Conservation (phyloP, 2,797 vertebrate species). For the Chanos chanos region DNA sequence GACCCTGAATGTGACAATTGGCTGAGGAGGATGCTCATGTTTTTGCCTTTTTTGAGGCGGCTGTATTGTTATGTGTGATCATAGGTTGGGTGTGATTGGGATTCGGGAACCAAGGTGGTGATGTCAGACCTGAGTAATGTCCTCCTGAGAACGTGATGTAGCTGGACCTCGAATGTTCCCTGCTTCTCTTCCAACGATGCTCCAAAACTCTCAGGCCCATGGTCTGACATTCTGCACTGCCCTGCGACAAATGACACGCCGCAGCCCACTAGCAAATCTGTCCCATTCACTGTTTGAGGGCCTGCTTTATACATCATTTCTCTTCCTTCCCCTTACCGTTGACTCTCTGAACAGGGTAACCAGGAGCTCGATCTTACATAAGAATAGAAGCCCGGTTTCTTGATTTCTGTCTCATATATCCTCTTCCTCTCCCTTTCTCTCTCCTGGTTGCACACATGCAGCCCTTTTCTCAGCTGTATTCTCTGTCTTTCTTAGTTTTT, state of each 20-base stretch:
- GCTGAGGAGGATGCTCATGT: too few species aligned
- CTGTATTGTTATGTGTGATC: too few species aligned
- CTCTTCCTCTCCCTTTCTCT: neutral
- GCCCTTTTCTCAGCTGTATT: neutral
- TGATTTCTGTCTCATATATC: neutral
- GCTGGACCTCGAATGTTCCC: neutral
- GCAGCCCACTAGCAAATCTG: constrained; percentile 19
- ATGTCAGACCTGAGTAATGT: constrained; percentile 62
- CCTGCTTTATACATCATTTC: constrained; percentile 8
- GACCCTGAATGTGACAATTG: too few species aligned
- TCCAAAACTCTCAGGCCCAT: neutral
- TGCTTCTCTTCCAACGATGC: constrained; percentile 9
- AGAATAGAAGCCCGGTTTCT: neutral
- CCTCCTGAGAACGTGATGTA: constrained; percentile 48
- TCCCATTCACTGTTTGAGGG: neutral
- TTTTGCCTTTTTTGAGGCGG: too few species aligned
- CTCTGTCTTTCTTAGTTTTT: neutral
- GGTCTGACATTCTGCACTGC: constrained; percentile 46
- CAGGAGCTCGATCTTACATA: constrained; percentile 5
- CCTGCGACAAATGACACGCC: constrained; percentile 49
- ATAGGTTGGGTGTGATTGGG: too few species aligned
- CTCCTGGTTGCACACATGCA: neutral
- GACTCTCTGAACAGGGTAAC: neutral
- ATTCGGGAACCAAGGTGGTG: constrained; percentile 38
- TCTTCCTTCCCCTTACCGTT: constrained; percentile 15